Percentiles rank a stretch among this genome's conserved stretches.
These are phyloP conservation scores for Tadarida brasiliensis DNA, from an alignment of 2,797 vertebrate species.

Conservation along the genomic window DNA sequence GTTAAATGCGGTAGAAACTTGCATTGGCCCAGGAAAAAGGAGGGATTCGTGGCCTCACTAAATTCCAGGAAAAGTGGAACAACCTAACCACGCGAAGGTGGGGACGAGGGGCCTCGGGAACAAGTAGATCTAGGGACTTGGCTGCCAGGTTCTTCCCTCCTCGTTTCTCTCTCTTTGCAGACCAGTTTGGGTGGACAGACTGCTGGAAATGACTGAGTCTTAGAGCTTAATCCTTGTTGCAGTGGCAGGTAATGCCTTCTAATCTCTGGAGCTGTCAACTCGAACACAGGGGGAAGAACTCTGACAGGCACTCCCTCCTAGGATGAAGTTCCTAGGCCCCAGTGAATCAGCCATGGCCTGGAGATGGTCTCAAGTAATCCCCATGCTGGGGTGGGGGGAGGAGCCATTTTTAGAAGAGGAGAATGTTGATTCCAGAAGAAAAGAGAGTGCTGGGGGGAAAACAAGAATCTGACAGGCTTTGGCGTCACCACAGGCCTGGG, in stretches of 20 bases:
- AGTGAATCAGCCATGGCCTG: not conserved
- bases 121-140: not conserved
- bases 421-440: not conserved
- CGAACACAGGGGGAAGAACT: not conserved
- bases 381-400: not conserved
- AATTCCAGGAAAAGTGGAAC: not conserved
- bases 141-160: not conserved
- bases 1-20: not conserved
- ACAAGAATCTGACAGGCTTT: not conserved
- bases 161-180: not conserved
- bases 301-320: not conserved
- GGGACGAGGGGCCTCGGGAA: accelerated
- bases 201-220: not conserved
- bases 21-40: not conserved
- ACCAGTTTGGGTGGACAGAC: not conserved
- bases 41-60: not conserved
- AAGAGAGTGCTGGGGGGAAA: not conserved
- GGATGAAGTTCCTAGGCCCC: not conserved
- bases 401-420: not conserved
- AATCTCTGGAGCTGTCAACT: not conserved
- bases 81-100: not conserved
- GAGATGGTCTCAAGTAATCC: not conserved
- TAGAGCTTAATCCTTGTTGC: accelerated
- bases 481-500: not conserved
- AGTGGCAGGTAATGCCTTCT: not conserved